These are phyloP conservation scores for Whitmania pigra DNA, from an alignment of 1,140 invertebrate species.

Conservation along the genomic window DNA sequence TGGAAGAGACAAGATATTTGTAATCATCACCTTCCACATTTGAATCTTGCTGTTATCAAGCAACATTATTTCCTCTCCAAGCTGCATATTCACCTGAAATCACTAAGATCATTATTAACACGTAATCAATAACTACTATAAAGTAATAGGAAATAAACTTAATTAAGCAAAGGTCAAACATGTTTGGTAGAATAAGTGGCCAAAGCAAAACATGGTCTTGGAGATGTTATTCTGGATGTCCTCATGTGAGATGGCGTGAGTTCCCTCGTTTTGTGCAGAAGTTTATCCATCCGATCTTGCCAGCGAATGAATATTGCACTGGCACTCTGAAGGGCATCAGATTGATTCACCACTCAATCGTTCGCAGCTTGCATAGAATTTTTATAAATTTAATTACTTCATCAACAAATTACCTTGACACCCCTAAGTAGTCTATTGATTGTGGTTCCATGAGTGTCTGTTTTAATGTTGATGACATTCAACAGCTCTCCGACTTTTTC, in stretches of 20 bases:
- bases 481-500: conserved; percentile 15
- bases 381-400: not conserved
- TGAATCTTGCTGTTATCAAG: conserved; percentile 21
- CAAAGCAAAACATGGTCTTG: conserved; percentile 13
- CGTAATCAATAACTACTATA: too few relatives aligned
- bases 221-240: conserved; percentile 15
- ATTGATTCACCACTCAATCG: not conserved
- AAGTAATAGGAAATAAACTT: not conserved
- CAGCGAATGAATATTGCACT: conserved; percentile 19
- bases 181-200: conserved; percentile 22
- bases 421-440: conserved; percentile 8
- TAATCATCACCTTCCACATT: conserved; percentile 16
- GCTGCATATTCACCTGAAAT: conserved; percentile 20
- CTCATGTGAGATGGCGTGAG: conserved; percentile 20
- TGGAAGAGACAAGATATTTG: not conserved
- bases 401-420: conserved; percentile 15
- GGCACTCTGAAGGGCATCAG: conserved; percentile 9
- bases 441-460: conserved; percentile 11
- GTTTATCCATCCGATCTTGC: conserved; percentile 17
- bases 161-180: not conserved
- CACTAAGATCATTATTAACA: not conserved
- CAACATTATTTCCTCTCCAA: conserved; percentile 21
- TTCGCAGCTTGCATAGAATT: not conserved
- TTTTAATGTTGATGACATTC: conserved; percentile 1
- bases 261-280: conserved; percentile 17